Conservation (phyloP, 2,797 vertebrate genomes). For the Holocentrus rufus region DNA sequence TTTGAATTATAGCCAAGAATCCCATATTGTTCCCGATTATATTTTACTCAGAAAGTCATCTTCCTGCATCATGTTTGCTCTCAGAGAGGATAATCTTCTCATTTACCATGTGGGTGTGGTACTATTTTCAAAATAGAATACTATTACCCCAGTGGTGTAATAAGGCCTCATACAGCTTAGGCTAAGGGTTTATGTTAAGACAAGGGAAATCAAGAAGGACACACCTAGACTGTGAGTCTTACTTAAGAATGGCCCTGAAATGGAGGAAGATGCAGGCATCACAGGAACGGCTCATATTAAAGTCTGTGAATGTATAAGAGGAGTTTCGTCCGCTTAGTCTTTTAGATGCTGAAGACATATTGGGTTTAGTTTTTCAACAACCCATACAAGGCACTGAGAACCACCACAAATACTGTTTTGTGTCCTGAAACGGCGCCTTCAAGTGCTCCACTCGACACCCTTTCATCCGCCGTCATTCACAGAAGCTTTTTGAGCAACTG, state of each 20-base stretch:
- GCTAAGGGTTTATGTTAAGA: conserved; percentile 32
- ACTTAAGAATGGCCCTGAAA: background rate
- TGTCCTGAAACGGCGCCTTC: background rate
- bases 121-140: conserved; percentile 27
- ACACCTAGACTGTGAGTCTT: conserved; percentile 44
- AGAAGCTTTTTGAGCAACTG: too few species aligned
- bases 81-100: conserved; percentile 25
- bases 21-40: background rate
- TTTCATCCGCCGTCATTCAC: too few species aligned
- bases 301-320: background rate
- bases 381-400: background rate
- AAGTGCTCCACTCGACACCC: background rate
- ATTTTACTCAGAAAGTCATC: background rate
- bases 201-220: conserved; percentile 9
- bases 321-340: conserved; percentile 7
- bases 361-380: conserved; percentile 15
- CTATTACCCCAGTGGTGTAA: conserved; percentile 26
- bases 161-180: conserved; percentile 21
- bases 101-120: conserved; percentile 53
- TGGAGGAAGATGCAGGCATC: conserved; percentile 4
- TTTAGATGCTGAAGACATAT: background rate
- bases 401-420: background rate
- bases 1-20: conserved; percentile 1
- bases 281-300: background rate
- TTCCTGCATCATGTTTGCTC: background rate